Percentiles rank a stretch among this genome's conserved stretches.
phyloP scores from a whole-genome alignment of 2,113 vertebrate species.

The Tautogolabrus adspersus region DNA sequence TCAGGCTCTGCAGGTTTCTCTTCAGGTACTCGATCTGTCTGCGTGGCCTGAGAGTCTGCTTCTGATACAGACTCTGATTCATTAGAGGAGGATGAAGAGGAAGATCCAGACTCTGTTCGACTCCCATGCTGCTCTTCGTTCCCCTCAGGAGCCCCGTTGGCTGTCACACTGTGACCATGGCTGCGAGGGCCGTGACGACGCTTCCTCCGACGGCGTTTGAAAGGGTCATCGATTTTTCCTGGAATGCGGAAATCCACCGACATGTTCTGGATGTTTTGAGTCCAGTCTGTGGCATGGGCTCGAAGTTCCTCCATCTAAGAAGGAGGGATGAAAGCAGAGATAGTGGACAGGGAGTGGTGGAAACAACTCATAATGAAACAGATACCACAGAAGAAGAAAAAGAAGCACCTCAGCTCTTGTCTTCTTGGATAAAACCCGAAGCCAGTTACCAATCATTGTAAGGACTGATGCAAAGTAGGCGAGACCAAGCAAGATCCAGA shows the following conservation, averaged over 20 bases:
- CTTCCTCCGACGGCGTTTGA: slow-evolving; percentile 74
- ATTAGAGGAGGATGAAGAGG: slow-evolving; percentile 73
- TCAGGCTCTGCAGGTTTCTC: slow-evolving; percentile 41
- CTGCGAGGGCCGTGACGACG: slow-evolving; percentile 68
- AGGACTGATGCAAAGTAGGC: slow-evolving; percentile 94
- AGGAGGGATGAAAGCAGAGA: slow-evolving; percentile 12
- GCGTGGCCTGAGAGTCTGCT: slow-evolving; percentile 77
- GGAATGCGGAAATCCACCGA: slow-evolving; percentile 86
- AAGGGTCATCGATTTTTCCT: slow-evolving; percentile 83
- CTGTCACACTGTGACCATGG: slow-evolving; percentile 55
- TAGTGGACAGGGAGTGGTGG: neutral
- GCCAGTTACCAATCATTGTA: slow-evolving; percentile 93
- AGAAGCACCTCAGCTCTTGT: slow-evolving; percentile 85
- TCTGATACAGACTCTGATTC: slow-evolving; percentile 77
- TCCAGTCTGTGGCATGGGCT: slow-evolving; percentile 91
- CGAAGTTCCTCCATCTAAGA: slow-evolving; percentile 90
- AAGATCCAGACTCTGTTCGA: slow-evolving; percentile 74
- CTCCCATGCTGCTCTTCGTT: slow-evolving; percentile 43
- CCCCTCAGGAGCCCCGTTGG: slow-evolving; percentile 31
- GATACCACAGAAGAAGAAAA: neutral
- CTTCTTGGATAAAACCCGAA: slow-evolving; percentile 89
- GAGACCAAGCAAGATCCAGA: slow-evolving; percentile 92
- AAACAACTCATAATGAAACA: slow-evolving; percentile 4
- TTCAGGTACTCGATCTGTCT: slow-evolving; percentile 77
- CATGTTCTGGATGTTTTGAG: slow-evolving; percentile 88